Conservation (phyloP, 2,797 vertebrate genomes). For the Hapalemur alaotrensis region DNA sequence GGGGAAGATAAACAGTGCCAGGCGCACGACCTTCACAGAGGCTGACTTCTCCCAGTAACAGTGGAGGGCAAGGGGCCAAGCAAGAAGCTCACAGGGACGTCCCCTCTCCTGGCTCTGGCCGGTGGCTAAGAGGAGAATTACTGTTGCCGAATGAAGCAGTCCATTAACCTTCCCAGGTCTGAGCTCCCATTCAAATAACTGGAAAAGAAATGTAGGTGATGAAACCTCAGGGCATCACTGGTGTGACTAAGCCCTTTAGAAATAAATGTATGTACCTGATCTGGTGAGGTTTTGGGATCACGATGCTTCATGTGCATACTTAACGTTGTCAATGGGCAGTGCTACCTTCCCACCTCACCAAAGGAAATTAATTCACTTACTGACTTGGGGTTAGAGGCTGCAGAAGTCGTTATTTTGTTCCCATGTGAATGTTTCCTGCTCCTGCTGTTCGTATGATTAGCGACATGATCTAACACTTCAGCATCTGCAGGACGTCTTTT, state of each 20-base stretch:
- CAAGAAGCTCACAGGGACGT: conserved; percentile 30
- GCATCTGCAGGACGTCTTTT: not conserved
- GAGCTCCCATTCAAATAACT: conserved; percentile 79
- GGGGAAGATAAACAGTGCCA: conserved; percentile 75
- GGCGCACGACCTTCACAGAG: conserved; percentile 63
- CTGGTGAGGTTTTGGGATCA: not conserved
- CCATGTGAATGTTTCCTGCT: not conserved
- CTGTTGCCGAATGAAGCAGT: conserved; percentile 76
- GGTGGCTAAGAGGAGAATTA: conserved; percentile 75
- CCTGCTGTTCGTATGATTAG: not conserved
- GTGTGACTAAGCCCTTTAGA: conserved; percentile 70
- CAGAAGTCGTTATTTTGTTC: not conserved
- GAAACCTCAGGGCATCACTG: conserved; percentile 72
- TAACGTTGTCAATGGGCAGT: not conserved
- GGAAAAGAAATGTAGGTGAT: conserved; percentile 79
- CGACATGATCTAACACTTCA: not conserved
- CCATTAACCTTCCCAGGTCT: conserved; percentile 84
- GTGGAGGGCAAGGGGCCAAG: conserved; percentile 68
- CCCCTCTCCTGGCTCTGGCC: conserved; percentile 58
- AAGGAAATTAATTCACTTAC: not conserved
- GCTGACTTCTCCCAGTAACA: conserved; percentile 79
- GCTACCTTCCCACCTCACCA: not conserved
- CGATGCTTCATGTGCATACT: conserved; percentile 9
- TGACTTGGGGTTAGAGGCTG: not conserved
- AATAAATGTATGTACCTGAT: conserved; percentile 72